Evolutionary conservation across 2,113 vertebrate species (phyloP).

Genomic region (Halcyon malimbica): DNA sequence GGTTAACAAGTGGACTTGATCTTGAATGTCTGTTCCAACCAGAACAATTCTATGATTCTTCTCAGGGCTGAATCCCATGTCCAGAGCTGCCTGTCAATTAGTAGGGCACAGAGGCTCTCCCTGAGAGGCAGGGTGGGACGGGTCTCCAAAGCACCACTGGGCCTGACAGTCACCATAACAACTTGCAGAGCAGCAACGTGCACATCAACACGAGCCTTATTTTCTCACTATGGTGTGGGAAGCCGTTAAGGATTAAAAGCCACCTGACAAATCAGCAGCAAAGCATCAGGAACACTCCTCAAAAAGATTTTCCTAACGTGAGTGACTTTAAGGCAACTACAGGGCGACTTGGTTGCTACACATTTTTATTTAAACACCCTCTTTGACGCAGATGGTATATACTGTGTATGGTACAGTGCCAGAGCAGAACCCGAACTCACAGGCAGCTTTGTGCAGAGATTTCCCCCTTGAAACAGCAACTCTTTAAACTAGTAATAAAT

Average conservation of each 20-base stretch:
- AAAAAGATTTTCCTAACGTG: background rate
- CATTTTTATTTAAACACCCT: background rate
- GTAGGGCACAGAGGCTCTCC: background rate
- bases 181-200: accelerated
- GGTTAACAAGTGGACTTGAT: too few species aligned
- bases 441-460: background rate
- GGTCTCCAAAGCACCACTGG: background rate
- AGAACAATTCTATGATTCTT: too few species aligned
- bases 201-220: background rate
- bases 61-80: background rate
- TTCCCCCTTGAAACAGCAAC: background rate
- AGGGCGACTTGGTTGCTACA: background rate
- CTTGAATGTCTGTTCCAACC: too few species aligned
- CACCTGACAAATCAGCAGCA: background rate
- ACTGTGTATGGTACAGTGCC: background rate
- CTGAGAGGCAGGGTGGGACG: background rate
- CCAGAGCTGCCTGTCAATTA: accelerated
- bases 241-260: background rate
- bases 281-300: background rate
- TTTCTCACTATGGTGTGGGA: accelerated
- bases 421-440: background rate
- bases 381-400: background rate
- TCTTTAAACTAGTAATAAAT: slow-evolving; percentile 1
- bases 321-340: background rate
- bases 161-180: background rate